These are phyloP conservation scores for Piprites chloris DNA, from an alignment of 2,113 vertebrate species.

Conservation along the genomic window DNA sequence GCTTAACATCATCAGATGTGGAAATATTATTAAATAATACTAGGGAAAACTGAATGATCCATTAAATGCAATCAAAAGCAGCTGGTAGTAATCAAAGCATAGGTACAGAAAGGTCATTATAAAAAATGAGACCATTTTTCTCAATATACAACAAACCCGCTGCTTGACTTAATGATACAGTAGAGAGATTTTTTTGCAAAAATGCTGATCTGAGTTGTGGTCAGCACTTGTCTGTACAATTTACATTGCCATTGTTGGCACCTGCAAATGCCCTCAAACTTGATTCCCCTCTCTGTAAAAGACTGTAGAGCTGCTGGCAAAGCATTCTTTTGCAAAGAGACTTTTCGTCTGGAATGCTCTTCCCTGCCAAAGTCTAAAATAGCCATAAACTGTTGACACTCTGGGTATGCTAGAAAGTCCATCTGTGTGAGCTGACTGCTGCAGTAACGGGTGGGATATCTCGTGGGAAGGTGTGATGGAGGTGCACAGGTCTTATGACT, in stretches of 20 bases:
- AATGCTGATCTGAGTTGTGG: conserved; percentile 18
- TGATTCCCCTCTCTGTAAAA: background rate
- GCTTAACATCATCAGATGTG: background rate
- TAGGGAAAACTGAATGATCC: background rate
- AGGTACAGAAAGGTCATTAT: background rate
- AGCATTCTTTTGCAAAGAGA: background rate
- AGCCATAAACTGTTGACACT: conserved; percentile 49
- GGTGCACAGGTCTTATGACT: conserved; percentile 32
- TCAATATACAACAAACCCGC: background rate
- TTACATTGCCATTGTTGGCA: conserved; percentile 9
- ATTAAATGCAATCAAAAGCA: background rate
- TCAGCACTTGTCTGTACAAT: conserved; percentile 30
- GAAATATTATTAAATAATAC: background rate
- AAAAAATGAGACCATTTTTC: conserved; percentile 13
- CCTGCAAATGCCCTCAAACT: conserved; percentile 11
- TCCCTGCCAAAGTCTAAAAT: conserved; percentile 58
- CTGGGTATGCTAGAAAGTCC: conserved; percentile 25
- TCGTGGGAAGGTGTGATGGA: conserved; percentile 49
- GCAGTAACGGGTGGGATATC: conserved; percentile 40
- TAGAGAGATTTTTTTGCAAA: background rate
- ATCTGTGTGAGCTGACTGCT: conserved; percentile 47
- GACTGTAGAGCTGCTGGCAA: conserved; percentile 16
- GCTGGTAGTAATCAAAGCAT: background rate
- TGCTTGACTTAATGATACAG: background rate
- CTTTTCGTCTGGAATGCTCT: conserved; percentile 48